These are phyloP conservation scores for Spea hammondii DNA, from an alignment of 2,797 vertebrate species.

Conservation along the genomic window DNA sequence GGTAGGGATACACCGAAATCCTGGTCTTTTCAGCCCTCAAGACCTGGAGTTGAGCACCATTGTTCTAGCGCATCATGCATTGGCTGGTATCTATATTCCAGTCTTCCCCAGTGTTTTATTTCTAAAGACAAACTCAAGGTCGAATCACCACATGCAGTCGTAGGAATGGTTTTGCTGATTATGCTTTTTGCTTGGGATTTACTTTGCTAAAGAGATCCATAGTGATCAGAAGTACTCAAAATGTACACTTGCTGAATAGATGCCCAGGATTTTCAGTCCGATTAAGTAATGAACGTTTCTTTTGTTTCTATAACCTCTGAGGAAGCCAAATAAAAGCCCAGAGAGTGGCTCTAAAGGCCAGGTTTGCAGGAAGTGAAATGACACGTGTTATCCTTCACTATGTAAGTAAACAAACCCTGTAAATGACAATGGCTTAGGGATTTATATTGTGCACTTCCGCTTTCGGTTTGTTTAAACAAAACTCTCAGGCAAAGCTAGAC, in stretches of 20 bases:
- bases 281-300: not conserved
- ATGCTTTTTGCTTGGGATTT: too few relatives aligned
- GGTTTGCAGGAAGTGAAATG: not conserved
- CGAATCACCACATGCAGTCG: too few relatives aligned
- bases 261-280: not conserved
- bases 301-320: not conserved
- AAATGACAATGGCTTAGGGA: constrained; percentile 4
- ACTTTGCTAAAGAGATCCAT: too few relatives aligned
- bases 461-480: constrained; percentile 2
- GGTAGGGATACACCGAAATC: too few relatives aligned
- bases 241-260: not conserved
- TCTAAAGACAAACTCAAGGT: too few relatives aligned
- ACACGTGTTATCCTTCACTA: not conserved
- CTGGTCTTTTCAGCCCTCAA: too few relatives aligned
- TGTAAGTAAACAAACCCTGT: constrained; percentile 2
- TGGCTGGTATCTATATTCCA: too few relatives aligned
- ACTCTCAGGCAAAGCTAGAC: not conserved
- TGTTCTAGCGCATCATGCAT: too few relatives aligned
- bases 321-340: not conserved
- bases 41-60: too few relatives aligned
- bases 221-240: too few relatives aligned
- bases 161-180: too few relatives aligned
- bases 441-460: not conserved
- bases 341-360: not conserved
- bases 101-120: too few relatives aligned